A percentile compares a stretch with the other conserved stretches of the same genome.
These are phyloP conservation scores for Ostrea denselamellosa DNA, from an alignment of 1,140 invertebrate species.

Conservation along the genomic window DNA sequence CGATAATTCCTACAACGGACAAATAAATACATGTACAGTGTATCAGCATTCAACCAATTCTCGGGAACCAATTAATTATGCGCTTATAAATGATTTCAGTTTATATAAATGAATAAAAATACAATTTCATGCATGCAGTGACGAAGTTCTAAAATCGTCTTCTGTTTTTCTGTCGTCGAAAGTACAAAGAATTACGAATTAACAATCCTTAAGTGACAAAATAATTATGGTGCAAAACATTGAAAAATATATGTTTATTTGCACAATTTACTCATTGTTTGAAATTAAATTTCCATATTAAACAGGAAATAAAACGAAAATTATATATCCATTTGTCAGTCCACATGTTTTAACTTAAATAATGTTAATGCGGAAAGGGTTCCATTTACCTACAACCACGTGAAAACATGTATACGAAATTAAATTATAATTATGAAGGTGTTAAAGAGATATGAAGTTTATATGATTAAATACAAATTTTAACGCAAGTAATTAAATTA, in stretches of 20 bases:
- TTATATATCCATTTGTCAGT: background rate
- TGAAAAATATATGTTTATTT: slow-evolving; percentile 7
- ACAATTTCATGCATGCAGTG: background rate
- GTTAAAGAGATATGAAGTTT: background rate
- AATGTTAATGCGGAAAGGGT: background rate
- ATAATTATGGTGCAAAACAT: background rate
- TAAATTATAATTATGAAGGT: background rate
- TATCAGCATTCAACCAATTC: background rate
- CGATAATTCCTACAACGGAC: background rate
- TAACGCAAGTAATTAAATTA: no score
- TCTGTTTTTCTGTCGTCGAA: background rate
- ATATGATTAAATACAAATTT: no score
- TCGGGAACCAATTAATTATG: background rate
- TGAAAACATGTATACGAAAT: background rate
- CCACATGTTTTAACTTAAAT: background rate
- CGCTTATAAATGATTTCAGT: background rate
- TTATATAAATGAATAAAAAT: background rate
- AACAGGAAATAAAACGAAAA: slow-evolving; percentile 13
- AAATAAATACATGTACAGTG: background rate
- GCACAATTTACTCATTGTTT: slow-evolving; percentile 31
- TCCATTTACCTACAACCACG: background rate
- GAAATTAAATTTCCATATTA: background rate
- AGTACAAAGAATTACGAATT: background rate
- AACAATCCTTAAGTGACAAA: background rate
- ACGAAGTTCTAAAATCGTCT: background rate